Percentiles rank a stretch among this genome's conserved stretches.
These are phyloP conservation scores for Girardinichthys multiradiatus DNA, from an alignment of 2,113 vertebrate genomes.

Conservation along the genomic window DNA sequence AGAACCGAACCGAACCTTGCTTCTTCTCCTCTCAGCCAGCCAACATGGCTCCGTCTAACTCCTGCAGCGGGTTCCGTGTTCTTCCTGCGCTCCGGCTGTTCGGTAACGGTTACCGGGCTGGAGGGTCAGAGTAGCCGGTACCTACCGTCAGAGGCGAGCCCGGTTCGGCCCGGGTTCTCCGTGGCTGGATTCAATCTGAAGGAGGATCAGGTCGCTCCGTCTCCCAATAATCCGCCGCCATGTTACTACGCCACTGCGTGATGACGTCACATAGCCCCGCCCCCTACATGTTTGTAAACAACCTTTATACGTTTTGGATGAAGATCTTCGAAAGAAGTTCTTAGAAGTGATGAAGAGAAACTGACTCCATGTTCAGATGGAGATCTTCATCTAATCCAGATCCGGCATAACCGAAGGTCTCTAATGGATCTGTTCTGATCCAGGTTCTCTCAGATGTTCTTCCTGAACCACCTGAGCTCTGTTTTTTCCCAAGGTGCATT, in stretches of 20 bases:
- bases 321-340: no score
- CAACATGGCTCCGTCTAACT: background rate
- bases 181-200: constrained; percentile 58
- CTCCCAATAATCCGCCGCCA: constrained; percentile 76
- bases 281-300: background rate
- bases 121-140: background rate
- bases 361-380: no score
- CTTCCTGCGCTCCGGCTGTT: constrained; percentile 40
- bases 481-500: no score
- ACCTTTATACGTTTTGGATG: background rate
- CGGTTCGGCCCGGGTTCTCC: constrained; percentile 38
- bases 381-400: no score
- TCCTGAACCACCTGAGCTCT: no score
- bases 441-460: no score
- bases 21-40: background rate
- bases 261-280: constrained; percentile 6
- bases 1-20: background rate
- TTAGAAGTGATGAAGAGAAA: no score
- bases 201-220: constrained; percentile 14
- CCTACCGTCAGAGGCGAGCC: constrained; percentile 53
- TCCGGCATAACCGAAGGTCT: no score
- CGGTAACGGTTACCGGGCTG: background rate
- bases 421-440: no score
- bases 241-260: constrained; percentile 61
- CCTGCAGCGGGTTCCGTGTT: constrained; percentile 46